Base-by-base conservation (phyloP, 53 echinoderm and acorn worm genomes). In the Pentamera pediparva region DNA sequence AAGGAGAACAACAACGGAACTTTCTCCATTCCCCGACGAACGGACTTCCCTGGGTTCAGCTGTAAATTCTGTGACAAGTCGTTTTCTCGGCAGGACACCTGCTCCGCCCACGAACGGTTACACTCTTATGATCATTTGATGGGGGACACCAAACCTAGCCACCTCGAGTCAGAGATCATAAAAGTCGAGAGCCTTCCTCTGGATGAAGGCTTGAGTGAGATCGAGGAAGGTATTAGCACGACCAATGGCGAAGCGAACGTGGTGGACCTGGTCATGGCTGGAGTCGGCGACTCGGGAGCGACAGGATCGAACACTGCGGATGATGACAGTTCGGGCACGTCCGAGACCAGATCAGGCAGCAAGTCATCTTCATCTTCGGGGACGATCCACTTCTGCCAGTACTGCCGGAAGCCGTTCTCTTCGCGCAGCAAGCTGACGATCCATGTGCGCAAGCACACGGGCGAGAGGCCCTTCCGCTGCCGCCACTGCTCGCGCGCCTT, bases 401-500 rank as follows among this genome's bases (percentile, higher is more conserved):
- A 40, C 27, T 67, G 67, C 29, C 11, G 67, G 27, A 67, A 67
- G 45, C 67, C 41, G 1, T 67, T 67, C 41, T 67, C 67, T 13
- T 67, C 67, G 11, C 40, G 45, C 22, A 67, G 67, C 22, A 67
- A 67, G 29, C 37, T 27, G 40, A 43, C 45, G 27, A 37, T 67
- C 27, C 67, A 67, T 9, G 67, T 43, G 29, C 39, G 67, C 31
- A 67, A 43, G 30, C 67, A 67, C 30, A 67, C 67, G 15, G 67
- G 67, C 6, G 67, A 67, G 30, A 67, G 45, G 45, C 67, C 67
- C 1, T 67, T 43, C 67, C 25, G 28, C 17, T 67, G 67, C 6
- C 25, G 30, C 9, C 67, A 67, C 30, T 67, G 67, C n/a, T 26
- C 39, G 4, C 24, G 67, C 13, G 67, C 41, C 15, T 67, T 67